A percentile compares a stretch with the other conserved stretches of the same genome.
phyloP scores from a whole-genome alignment of 2,797 vertebrate species.

The Rhinatrema bivittatum region DNA sequence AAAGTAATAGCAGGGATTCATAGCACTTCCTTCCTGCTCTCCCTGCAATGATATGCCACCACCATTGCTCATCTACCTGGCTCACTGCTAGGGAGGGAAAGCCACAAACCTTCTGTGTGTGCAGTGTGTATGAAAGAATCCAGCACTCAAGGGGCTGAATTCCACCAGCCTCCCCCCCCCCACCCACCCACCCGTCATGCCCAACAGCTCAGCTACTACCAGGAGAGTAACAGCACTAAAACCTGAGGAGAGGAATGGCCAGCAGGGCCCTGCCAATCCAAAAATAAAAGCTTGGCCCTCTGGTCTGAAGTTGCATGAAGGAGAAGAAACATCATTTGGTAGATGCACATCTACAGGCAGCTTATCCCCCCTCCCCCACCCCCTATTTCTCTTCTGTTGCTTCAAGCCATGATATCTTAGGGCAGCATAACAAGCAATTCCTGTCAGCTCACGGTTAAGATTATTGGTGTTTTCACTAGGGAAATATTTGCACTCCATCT shows the following conservation, averaged over 20 bases:
- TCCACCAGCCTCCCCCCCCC: constrained; percentile 37
- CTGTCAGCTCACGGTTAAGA: constrained; percentile 29
- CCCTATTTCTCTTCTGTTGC: neutral
- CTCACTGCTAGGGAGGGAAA: constrained; percentile 47
- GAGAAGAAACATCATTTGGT: too few species aligned
- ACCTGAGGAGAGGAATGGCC: too few species aligned
- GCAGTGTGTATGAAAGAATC: constrained; percentile 50
- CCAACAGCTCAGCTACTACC: constrained; percentile 44
- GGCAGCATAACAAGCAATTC: constrained; percentile 30
- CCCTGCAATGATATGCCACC: constrained; percentile 49
- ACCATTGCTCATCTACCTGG: constrained; percentile 34
- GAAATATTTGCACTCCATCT: constrained; percentile 27
- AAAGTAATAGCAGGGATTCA: too few species aligned
- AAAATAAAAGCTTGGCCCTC: too few species aligned
- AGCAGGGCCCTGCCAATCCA: too few species aligned
- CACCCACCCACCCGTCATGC: constrained; percentile 35
- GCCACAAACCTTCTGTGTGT: constrained; percentile 45
- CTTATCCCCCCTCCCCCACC: too few species aligned
- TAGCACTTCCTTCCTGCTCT: too few species aligned
- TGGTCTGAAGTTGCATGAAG: too few species aligned
- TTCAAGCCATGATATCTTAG: constrained; percentile 24
- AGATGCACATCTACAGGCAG: constrained; percentile 7
- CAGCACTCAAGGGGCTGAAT: constrained; percentile 49
- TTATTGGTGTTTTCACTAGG: constrained; percentile 33
- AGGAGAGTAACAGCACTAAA: constrained; percentile 40